These are phyloP conservation scores for Brevimyrus niger DNA, from an alignment of 2,113 vertebrate species.

Conservation along the genomic window DNA sequence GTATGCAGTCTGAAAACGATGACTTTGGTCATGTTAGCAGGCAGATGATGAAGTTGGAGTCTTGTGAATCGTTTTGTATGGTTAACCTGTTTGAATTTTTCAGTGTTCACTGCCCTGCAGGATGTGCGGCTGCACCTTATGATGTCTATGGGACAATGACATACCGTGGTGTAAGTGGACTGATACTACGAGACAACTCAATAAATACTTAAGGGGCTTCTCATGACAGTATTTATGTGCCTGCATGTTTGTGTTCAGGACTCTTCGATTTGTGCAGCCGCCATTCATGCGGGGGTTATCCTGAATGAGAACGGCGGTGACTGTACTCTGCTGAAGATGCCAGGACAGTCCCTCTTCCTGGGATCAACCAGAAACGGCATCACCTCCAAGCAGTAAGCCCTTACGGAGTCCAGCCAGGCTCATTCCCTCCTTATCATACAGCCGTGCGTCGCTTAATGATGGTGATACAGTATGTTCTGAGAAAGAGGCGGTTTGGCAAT, in stretches of 20 bases:
- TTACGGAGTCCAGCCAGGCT: not conserved
- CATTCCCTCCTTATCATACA: not conserved
- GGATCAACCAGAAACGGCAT: constrained; percentile 61
- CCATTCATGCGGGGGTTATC: constrained; percentile 61
- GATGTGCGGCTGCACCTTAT: constrained; percentile 45
- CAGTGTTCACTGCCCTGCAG: constrained; percentile 64
- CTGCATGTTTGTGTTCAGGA: constrained; percentile 45
- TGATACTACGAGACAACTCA: not conserved
- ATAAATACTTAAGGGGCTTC: not conserved
- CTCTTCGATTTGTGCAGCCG: constrained; percentile 63
- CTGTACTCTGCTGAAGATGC: constrained; percentile 56
- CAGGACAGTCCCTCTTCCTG: constrained; percentile 50
- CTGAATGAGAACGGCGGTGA: constrained; percentile 58
- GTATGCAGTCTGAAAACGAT: not conserved
- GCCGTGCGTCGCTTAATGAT: not conserved
- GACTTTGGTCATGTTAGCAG: not conserved
- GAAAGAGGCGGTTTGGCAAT: not conserved
- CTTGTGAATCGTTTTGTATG: not conserved
- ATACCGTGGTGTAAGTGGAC: constrained; percentile 56
- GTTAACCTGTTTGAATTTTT: constrained; percentile 9
- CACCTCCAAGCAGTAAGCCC: constrained; percentile 52
- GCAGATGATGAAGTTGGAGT: not conserved
- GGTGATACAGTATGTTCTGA: not conserved
- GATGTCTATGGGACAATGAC: constrained; percentile 46
- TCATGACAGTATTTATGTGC: not conserved